Conservation (phyloP, 2,888 invertebrate genomes). For the Periphyllus acericola region DNA sequence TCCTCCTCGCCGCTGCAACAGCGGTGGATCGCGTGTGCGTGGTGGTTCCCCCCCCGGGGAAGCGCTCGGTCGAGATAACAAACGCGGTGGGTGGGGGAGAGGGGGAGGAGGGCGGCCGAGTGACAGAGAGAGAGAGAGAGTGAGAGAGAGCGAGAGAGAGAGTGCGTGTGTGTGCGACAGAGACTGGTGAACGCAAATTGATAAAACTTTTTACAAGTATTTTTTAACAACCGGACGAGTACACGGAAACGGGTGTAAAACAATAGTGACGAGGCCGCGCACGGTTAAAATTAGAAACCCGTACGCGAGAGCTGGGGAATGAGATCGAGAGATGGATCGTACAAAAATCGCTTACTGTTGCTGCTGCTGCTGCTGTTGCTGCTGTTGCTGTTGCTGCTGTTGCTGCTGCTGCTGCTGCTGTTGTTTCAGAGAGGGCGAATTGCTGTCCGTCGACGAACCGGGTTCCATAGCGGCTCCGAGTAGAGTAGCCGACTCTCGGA, state of each 20-base stretch:
- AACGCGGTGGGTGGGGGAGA: too few relatives aligned
- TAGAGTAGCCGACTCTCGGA: slow-evolving; percentile 76
- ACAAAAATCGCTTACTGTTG: neutral
- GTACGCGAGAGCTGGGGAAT: neutral
- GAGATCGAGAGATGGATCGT: neutral
- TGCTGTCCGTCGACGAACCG: slow-evolving; percentile 64
- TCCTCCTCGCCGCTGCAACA: neutral
- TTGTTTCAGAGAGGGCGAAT: slow-evolving; percentile 54
- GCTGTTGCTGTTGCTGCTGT: slow-evolving; percentile 63
- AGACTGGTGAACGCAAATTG: too few relatives aligned
- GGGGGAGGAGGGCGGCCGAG: too few relatives aligned
- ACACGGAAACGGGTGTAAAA: neutral
- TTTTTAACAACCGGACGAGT: too few relatives aligned
- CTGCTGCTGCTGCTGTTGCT: slow-evolving; percentile 55
- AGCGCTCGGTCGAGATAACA: too few relatives aligned
- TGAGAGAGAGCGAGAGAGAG: too few relatives aligned
- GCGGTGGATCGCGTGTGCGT: too few relatives aligned
- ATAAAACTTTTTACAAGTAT: too few relatives aligned
- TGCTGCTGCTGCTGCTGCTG: slow-evolving; percentile 63
- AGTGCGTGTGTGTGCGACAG: too few relatives aligned
- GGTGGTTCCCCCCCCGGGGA: neutral
- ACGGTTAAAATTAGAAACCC: neutral
- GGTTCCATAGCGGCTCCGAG: slow-evolving; percentile 73
- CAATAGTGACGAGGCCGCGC: neutral
- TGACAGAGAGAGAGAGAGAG: too few relatives aligned